These are phyloP conservation scores for Acleris sparsana DNA, from an alignment of 2,888 invertebrate species.

Conservation along the genomic window DNA sequence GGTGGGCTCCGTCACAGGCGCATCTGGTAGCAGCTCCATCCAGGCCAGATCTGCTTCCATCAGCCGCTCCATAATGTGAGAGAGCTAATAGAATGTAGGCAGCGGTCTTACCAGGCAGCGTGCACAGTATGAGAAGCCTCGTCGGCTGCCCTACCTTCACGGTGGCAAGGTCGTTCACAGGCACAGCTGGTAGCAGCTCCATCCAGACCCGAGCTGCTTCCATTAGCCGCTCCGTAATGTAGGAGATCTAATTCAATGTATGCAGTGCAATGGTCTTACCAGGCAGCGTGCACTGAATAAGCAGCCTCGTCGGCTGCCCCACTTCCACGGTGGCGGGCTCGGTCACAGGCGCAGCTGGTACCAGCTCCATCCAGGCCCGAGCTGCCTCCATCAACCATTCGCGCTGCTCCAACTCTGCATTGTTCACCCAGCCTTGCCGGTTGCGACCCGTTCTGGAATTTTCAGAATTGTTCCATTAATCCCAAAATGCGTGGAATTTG, in stretches of 20 bases:
- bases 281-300: slow-evolving; percentile 85
- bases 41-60: not conserved
- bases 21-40: slow-evolving; percentile 40
- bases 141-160: slow-evolving; percentile 90
- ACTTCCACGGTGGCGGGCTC: slow-evolving; percentile 86
- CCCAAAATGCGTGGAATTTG: no score
- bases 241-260: not conserved
- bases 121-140: slow-evolving; percentile 85
- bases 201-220: slow-evolving; percentile 88
- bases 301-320: slow-evolving; percentile 87
- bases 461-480: not conserved
- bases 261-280: slow-evolving; percentile 66
- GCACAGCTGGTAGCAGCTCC: slow-evolving; percentile 82
- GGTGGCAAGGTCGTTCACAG: slow-evolving; percentile 73
- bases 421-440: slow-evolving; percentile 76
- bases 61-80: not conserved
- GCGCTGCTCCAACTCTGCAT: slow-evolving; percentile 70
- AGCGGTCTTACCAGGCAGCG: slow-evolving; percentile 80
- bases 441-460: slow-evolving; percentile 84
- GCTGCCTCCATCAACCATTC: slow-evolving; percentile 81
- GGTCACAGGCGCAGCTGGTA: slow-evolving; percentile 63
- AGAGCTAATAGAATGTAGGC: not conserved
- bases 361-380: slow-evolving; percentile 89
- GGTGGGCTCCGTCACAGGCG: slow-evolving; percentile 68
- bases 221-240: slow-evolving; percentile 62